phyloP scores from a whole-genome alignment of 1,140 invertebrate genomes.

The Hylaeus volcanicus region DNA sequence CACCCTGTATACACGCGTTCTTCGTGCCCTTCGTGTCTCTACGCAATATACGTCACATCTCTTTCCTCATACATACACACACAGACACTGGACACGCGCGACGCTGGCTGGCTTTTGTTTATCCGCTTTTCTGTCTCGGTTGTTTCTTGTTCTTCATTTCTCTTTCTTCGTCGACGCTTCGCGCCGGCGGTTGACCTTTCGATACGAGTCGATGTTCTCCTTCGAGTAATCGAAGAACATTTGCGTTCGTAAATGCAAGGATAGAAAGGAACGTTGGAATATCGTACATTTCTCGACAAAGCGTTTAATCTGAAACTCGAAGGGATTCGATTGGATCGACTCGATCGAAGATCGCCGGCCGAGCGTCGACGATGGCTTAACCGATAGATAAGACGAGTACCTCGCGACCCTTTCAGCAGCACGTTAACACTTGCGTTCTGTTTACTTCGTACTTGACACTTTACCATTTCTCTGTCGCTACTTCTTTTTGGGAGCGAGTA shows the following conservation, averaged over 20 bases:
- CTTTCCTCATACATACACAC: neutral
- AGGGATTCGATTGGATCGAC: neutral
- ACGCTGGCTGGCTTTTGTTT: constrained; percentile 2
- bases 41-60: too few species aligned
- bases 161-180: neutral
- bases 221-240: neutral
- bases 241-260: too few species aligned
- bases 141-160: neutral
- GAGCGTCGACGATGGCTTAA: neutral
- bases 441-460: neutral
- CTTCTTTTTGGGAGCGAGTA: neutral
- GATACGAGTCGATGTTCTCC: neutral
- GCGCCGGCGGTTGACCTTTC: neutral
- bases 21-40: neutral
- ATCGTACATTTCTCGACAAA: too few species aligned
- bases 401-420: constrained; percentile 7
- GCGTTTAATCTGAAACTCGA: too few species aligned
- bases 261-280: too few species aligned
- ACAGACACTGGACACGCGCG: neutral
- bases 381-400: neutral
- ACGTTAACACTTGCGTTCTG: constrained; percentile 14
- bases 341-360: neutral
- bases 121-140: neutral
- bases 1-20: neutral
- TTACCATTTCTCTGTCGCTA: neutral